Percentiles rank a stretch among this genome's conserved stretches.
phyloP scores from a whole-genome alignment of 2,113 vertebrate species.

The Piliocolobus tephrosceles region DNA sequence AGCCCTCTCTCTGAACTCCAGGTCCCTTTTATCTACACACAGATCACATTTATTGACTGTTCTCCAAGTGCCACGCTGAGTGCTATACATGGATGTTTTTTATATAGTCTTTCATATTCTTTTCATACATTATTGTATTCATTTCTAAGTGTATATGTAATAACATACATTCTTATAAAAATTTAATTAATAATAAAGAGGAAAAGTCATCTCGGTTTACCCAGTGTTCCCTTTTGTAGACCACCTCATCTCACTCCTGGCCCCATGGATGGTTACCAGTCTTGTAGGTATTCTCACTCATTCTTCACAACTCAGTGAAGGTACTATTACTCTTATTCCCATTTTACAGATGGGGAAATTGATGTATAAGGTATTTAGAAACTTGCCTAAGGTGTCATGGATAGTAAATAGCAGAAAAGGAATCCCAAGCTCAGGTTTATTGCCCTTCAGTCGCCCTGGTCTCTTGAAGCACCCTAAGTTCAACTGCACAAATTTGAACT shows the following conservation, averaged over 20 bases:
- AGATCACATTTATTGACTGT: neutral
- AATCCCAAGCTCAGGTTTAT: neutral
- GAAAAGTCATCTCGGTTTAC: neutral
- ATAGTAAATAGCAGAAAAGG: neutral
- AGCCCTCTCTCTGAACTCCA: neutral
- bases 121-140: neutral
- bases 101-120: neutral
- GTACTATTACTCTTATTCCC: neutral
- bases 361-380: neutral
- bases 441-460: neutral
- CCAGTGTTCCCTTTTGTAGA: neutral
- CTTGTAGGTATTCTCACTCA: neutral
- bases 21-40: neutral
- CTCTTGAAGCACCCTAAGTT: neutral
- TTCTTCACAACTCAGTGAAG: neutral
- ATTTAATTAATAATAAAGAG: neutral
- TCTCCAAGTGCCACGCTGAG: neutral
- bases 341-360: neutral
- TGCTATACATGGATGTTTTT: neutral
- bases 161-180: neutral
- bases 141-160: neutral
- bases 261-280: neutral
- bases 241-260: neutral
- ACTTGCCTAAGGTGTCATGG: neutral
- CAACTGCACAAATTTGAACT: neutral